These are phyloP conservation scores for Esox lucius DNA, from an alignment of 2,797 vertebrate species.

Conservation along the genomic window DNA sequence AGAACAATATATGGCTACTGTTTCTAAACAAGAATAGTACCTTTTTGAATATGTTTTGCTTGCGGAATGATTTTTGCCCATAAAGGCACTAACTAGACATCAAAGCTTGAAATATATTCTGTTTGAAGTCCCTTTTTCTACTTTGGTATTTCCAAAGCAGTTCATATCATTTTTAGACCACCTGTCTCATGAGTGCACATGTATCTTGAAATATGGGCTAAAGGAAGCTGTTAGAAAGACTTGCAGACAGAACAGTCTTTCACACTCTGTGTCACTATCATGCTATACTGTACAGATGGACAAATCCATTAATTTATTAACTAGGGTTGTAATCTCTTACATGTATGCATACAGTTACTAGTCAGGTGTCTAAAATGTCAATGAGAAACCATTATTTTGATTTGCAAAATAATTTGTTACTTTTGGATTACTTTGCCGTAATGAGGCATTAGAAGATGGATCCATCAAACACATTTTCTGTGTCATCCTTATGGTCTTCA, in stretches of 20 bases:
- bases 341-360: too few species aligned
- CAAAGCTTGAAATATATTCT: constrained; percentile 57
- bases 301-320: too few species aligned
- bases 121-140: constrained; percentile 54
- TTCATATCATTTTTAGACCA: constrained; percentile 31
- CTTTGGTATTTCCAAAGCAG: constrained; percentile 39
- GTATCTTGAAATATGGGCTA: background rate
- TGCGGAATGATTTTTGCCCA: constrained; percentile 36
- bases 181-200: constrained; percentile 17
- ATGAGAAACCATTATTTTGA: too few species aligned
- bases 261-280: background rate
- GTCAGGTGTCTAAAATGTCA: too few species aligned
- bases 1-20: constrained; percentile 54
- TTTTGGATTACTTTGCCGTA: too few species aligned
- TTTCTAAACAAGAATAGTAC: constrained; percentile 42
- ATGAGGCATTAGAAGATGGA: too few species aligned
- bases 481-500: too few species aligned
- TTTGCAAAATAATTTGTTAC: too few species aligned
- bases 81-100: constrained; percentile 58
- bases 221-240: background rate
- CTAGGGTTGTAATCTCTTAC: too few species aligned
- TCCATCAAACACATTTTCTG: too few species aligned
- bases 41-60: constrained; percentile 41
- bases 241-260: background rate
- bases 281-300: background rate